Evolutionary conservation across 2,888 invertebrate species (phyloP).

Genomic region (Hyalella azteca): DNA sequence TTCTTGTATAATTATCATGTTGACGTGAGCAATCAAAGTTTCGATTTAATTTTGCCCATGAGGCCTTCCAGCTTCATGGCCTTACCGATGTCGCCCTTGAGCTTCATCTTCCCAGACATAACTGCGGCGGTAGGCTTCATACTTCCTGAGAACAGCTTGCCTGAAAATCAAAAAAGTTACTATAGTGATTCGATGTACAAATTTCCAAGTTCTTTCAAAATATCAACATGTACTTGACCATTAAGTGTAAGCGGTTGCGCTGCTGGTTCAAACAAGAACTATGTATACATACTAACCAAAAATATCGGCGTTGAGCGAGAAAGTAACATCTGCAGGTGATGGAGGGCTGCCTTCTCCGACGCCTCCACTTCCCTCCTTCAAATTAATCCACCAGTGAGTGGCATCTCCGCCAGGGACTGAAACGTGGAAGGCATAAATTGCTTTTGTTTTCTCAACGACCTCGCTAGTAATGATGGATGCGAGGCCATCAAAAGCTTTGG

Average conservation of each 20-base stretch:
- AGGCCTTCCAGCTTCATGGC: constrained; percentile 94
- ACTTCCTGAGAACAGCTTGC: constrained; percentile 69
- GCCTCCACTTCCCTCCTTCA: constrained; percentile 83
- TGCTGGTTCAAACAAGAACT: background rate
- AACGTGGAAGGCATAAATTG: constrained; percentile 56
- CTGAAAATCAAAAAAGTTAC: background rate
- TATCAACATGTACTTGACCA: background rate
- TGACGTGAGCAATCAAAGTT: constrained; percentile 38
- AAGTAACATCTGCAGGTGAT: constrained; percentile 76
- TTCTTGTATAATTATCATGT: too few species aligned
- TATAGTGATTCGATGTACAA: background rate
- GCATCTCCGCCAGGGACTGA: constrained; percentile 65
- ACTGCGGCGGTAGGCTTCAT: constrained; percentile 90
- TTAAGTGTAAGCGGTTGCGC: background rate
- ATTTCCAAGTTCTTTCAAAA: background rate
- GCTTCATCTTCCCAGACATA: constrained; percentile 95
- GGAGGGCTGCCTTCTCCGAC: constrained; percentile 80
- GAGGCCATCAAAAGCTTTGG: constrained; percentile 45
- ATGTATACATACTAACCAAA: constrained; percentile 61
- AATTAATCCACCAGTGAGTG: constrained; percentile 83
- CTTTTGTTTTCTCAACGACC: constrained; percentile 56
- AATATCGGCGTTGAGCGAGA: constrained; percentile 76
- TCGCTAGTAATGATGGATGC: constrained; percentile 50
- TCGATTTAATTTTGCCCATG: constrained; percentile 69
- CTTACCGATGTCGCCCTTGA: constrained; percentile 87